A percentile compares a stretch with the other conserved stretches of the same genome.
phyloP scores from a whole-genome alignment of 1,140 invertebrate species.

The Batillaria attramentaria region DNA sequence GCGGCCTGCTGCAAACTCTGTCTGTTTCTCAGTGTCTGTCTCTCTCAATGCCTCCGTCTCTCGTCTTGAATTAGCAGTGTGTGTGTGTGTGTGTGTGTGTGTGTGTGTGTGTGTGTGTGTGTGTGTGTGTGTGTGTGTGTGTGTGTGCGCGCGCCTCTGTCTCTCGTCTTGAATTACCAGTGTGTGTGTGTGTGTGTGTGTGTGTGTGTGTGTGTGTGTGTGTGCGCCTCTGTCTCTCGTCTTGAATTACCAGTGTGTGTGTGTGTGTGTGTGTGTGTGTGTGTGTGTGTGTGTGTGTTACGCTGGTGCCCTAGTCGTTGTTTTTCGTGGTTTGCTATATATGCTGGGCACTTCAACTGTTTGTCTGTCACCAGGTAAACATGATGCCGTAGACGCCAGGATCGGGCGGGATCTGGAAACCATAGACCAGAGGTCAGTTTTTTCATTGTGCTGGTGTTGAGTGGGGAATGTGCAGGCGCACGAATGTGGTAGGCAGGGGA shows the following conservation, averaged over 20 bases:
- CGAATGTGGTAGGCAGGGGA: too few species aligned
- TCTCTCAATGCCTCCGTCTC: not conserved
- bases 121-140: not conserved
- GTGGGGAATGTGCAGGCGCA: too few species aligned
- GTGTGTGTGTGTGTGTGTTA: not conserved
- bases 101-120: constrained; percentile 5
- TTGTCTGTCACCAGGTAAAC: constrained; percentile 23
- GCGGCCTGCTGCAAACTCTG: not conserved
- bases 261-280: constrained; percentile 2
- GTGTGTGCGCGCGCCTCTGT: not conserved
- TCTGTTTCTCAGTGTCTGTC: not conserved
- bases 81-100: not conserved
- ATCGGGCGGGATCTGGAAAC: constrained; percentile 35
- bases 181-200: not conserved
- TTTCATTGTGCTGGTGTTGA: too few species aligned
- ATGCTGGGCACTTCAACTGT: too few species aligned
- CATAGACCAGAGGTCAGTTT: constrained; percentile 36
- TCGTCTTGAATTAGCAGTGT: too few species aligned
- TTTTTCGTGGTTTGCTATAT: too few species aligned
- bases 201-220: not conserved
- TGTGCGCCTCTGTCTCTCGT: not conserved
- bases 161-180: too few species aligned
- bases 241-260: not conserved
- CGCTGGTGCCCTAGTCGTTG: not conserved
- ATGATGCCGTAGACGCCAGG: constrained; percentile 29